Evolutionary conservation across 1,140 invertebrate genomes (phyloP).

Genomic region (Trichonephila clavipes): DNA sequence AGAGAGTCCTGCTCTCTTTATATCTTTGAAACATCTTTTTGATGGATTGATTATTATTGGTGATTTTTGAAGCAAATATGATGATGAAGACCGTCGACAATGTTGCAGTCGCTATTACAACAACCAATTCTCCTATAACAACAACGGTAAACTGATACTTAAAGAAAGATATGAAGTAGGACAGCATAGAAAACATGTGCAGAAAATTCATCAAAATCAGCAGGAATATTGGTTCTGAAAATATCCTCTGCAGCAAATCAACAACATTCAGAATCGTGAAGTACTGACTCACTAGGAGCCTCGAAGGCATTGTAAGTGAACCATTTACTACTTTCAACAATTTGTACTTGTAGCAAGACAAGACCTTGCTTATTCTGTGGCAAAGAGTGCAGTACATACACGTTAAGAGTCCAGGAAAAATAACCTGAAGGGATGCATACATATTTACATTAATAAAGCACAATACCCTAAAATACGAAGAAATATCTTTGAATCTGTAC

Average conservation of each 20-base stretch:
- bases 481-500: background rate
- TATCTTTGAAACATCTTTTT: background rate
- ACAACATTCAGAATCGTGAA: background rate
- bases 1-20: background rate
- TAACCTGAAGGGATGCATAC: background rate
- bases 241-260: background rate
- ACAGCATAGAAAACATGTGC: slow-evolving; percentile 34
- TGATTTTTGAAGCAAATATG: slow-evolving; percentile 35
- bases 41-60: background rate
- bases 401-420: slow-evolving; percentile 20
- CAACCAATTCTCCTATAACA: background rate
- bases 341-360: background rate
- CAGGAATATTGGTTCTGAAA: slow-evolving; percentile 33
- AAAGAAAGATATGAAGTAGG: background rate
- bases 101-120: background rate
- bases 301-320: background rate
- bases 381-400: slow-evolving; percentile 21
- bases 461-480: background rate
- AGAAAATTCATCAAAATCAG: slow-evolving; percentile 46
- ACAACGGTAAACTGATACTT: slow-evolving; percentile 9
- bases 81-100: slow-evolving; percentile 14
- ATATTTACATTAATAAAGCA: background rate
- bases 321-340: background rate
- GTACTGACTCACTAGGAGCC: background rate
- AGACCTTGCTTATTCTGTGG: background rate